Percentiles rank a stretch among this genome's conserved stretches.
These are phyloP conservation scores for Prolemur simus DNA, from an alignment of 2,113 vertebrate species.

Conservation along the genomic window DNA sequence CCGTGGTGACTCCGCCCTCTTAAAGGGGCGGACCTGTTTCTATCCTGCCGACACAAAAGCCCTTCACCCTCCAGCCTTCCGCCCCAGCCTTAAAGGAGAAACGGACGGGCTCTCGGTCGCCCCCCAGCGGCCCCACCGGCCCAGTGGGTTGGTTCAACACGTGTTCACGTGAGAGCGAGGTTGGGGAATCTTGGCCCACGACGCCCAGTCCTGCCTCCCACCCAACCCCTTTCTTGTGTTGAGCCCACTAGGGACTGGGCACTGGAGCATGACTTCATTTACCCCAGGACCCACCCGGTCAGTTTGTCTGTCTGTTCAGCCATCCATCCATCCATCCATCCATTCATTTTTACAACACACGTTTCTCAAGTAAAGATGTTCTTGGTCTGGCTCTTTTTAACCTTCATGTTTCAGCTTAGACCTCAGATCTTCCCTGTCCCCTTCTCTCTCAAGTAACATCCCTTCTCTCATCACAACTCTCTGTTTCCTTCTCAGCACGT, in stretches of 20 bases:
- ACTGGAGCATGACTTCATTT: background rate
- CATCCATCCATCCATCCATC: background rate
- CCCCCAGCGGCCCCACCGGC: background rate
- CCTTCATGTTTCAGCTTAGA: background rate
- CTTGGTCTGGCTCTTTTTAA: background rate
- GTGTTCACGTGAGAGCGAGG: background rate
- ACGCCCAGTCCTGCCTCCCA: background rate
- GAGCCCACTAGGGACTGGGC: background rate
- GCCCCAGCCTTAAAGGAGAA: conserved; percentile 68
- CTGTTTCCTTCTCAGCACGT: background rate
- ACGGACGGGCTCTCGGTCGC: background rate
- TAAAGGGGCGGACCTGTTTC: conserved; percentile 60
- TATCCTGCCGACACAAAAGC: conserved; percentile 55
- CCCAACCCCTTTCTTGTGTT: background rate
- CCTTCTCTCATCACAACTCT: background rate
- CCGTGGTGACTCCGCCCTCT: conserved; percentile 61
- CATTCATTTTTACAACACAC: background rate
- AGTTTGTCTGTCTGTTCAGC: background rate
- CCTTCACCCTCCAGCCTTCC: conserved; percentile 6
- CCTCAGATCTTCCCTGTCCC: background rate
- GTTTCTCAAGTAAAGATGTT: background rate
- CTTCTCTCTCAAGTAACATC: background rate
- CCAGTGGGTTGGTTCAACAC: background rate
- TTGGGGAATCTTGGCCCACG: background rate
- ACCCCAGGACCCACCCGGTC: background rate